Evolutionary conservation across 2,113 vertebrate species (phyloP).

Genomic region (Peucedramus taeniatus): DNA sequence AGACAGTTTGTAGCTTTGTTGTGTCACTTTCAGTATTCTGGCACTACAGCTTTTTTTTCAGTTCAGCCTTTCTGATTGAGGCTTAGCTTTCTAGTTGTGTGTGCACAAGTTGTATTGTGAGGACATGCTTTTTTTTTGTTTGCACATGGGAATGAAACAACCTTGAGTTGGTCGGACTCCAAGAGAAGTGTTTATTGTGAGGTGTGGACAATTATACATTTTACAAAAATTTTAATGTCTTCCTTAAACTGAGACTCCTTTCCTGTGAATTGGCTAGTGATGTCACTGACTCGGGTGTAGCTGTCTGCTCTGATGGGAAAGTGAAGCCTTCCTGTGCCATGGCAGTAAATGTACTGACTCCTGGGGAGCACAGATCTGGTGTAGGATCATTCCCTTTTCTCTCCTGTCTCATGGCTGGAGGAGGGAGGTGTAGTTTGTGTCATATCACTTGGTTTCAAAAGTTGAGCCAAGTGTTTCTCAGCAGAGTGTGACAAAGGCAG

Average conservation of each 20-base stretch:
- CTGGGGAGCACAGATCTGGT: background rate
- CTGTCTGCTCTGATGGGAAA: background rate
- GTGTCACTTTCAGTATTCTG: background rate
- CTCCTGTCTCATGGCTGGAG: background rate
- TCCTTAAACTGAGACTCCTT: background rate
- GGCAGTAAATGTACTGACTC: background rate
- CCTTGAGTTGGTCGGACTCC: background rate
- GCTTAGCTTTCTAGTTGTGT: background rate
- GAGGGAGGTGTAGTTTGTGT: background rate
- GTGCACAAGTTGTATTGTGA: background rate
- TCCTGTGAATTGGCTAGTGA: accelerated
- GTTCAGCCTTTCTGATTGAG: background rate
- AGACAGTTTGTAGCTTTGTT: background rate
- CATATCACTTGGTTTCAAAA: background rate
- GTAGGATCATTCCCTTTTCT: background rate
- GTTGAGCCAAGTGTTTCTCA: background rate
- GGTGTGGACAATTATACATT: background rate
- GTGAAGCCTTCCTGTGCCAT: background rate
- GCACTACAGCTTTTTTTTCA: background rate
- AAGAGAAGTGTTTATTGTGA: background rate
- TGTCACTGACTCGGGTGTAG: background rate
- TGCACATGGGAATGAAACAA: background rate
- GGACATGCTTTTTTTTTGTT: background rate
- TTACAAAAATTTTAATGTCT: background rate
- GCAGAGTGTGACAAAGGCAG: background rate